Evolutionary conservation across 2,888 invertebrate species (phyloP).

Genomic region (Erpobdella octoculata): DNA sequence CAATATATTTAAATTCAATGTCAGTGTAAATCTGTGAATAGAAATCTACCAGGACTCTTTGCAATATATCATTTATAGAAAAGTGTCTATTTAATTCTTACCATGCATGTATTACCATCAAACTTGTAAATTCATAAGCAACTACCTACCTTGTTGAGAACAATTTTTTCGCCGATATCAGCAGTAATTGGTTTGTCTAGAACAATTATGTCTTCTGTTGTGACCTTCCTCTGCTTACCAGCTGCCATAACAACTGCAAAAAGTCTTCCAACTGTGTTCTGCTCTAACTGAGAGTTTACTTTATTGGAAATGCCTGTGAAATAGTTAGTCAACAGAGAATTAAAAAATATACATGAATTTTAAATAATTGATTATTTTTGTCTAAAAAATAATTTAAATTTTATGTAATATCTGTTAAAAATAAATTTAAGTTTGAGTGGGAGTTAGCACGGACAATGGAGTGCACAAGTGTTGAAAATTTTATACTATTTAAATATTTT

Average conservation of each 20-base stretch:
- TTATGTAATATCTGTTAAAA: too few relatives aligned
- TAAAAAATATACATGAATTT: too few relatives aligned
- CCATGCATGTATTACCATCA: neutral
- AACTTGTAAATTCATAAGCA: neutral
- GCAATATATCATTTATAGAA: neutral
- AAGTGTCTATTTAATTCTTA: neutral
- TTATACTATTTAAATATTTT: too few relatives aligned
- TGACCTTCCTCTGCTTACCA: conserved; percentile 44
- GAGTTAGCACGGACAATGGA: too few relatives aligned
- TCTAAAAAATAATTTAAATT: too few relatives aligned
- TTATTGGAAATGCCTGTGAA: neutral
- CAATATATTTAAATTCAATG: too few relatives aligned
- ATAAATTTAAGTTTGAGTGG: too few relatives aligned
- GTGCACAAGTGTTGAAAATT: too few relatives aligned
- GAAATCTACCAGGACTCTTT: too few relatives aligned
- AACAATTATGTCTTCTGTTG: conserved; percentile 52
- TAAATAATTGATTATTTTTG: too few relatives aligned
- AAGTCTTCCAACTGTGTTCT: conserved; percentile 42
- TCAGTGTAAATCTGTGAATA: too few relatives aligned
- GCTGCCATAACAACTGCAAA: conserved; percentile 53
- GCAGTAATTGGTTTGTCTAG: conserved; percentile 50
- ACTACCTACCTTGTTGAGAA: conserved; percentile 52
- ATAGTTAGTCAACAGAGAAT: too few relatives aligned
- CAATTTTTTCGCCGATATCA: conserved; percentile 53
- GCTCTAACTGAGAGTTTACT: conserved; percentile 3